Evolutionary conservation across 1,140 invertebrate genomes (phyloP).

Genomic region (Rhopalosiphum maidis): DNA sequence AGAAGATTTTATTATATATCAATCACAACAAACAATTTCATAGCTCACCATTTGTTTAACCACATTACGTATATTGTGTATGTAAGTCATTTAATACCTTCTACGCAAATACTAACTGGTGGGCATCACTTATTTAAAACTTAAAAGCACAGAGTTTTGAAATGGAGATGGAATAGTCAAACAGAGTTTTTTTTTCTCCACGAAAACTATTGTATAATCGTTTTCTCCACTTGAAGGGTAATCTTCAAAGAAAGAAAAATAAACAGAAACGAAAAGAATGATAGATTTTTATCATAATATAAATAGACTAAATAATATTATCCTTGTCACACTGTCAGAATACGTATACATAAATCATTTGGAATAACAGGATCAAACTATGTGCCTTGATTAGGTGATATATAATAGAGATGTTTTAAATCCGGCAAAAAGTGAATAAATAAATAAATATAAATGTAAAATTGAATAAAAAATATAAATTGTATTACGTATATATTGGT

Average conservation of each 20-base stretch:
- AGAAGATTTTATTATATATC: no score
- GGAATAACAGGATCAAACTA: not conserved
- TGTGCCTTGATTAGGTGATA: not conserved
- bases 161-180: not conserved
- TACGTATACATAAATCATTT: not conserved
- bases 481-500: not conserved
- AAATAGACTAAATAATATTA: not conserved
- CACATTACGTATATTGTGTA: not conserved
- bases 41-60: no score
- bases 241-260: constrained; percentile 13
- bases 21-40: no score
- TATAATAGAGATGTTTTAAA: no score
- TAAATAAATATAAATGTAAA: no score
- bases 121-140: not conserved
- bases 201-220: not conserved
- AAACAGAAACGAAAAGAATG: not conserved
- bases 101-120: not conserved
- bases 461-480: no score
- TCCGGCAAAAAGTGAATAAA: no score
- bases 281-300: not conserved
- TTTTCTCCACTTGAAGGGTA: not conserved
- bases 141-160: not conserved
- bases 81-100: not conserved
- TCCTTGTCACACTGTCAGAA: not conserved
- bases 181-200: not conserved